Evolutionary conservation across 2,797 vertebrate species (phyloP), one percentile per base, ranked within the genome.

Genomic region (Cossypha polioptera): DNA sequence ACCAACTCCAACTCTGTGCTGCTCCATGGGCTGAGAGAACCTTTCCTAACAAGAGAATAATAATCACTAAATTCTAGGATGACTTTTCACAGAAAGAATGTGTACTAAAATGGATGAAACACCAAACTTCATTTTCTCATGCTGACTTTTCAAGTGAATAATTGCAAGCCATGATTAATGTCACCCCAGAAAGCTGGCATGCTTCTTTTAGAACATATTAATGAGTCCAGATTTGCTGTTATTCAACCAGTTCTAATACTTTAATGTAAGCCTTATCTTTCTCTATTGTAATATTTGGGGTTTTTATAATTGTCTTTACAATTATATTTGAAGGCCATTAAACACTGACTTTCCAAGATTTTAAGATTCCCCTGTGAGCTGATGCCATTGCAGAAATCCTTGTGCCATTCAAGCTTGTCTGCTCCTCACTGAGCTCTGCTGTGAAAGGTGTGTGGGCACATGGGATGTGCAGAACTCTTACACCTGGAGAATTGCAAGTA

Each of bases 121-220:
- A 71, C 36, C 66, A n/a, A 61, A 87, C 57, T 95, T 88, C 33
- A 22, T 90, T 96, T 91, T 92, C 82, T 78, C 91, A 54, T 90
- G 79, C 90, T 94, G 96, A 86, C 88, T 94, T 92, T 91, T 90
- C 76, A 78, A 91, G 81, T 76, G 92, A 95, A 61, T 92, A 95
- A 94, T 92, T 96, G 89, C 81, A 88, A 91, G 50, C 75, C 68
- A 45, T 83, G 93, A 92, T 94, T 88, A 95, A 96, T 92, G 72
- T 71, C 87, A 86, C 81, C 91, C 78, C 85, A 95, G 81, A 94
- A 91, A 91, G 81, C 89, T 86, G 91, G 94, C 87, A 48, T 74
- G 77, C 69, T 90, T 90, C 69, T 94, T 95, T 86, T 57, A 55
- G 82, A 93, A 55, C 43, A 28, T 53, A 66, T 65, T 95, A 88